Evolutionary conservation across 2,888 invertebrate species (phyloP).

Genomic region (Orthosia gothica): DNA sequence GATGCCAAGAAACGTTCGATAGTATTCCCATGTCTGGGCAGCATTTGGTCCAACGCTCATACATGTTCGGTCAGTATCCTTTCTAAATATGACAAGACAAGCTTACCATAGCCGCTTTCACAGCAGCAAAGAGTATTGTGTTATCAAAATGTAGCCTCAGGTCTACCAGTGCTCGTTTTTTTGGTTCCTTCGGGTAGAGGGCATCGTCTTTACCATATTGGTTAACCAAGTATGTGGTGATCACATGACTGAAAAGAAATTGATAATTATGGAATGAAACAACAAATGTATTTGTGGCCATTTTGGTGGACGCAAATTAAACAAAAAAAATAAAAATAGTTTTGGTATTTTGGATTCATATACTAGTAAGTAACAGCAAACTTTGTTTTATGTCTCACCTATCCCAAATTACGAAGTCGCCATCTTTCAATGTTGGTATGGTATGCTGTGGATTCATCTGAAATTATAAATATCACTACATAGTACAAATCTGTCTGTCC

Average conservation of each 20-base stretch:
- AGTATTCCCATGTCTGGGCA: no score
- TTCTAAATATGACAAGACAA: no score
- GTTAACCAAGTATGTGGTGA: slow-evolving; percentile 91
- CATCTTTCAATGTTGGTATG: slow-evolving; percentile 89
- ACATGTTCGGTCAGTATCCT: no score
- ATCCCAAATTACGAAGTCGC: slow-evolving; percentile 90
- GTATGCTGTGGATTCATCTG: slow-evolving; percentile 90
- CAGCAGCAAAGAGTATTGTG: slow-evolving; percentile 86
- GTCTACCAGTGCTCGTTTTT: slow-evolving; percentile 88
- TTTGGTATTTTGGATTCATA: no score
- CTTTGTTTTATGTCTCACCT: slow-evolving; percentile 75
- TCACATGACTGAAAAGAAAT: slow-evolving; percentile 91
- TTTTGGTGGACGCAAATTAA: no score
- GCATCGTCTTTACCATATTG: slow-evolving; percentile 91
- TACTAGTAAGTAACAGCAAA: no score
- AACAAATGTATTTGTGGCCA: no score
- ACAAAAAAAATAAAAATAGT: no score
- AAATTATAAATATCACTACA: slow-evolving; percentile 65
- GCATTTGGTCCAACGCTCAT: no score
- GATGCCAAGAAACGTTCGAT: no score
- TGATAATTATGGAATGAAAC: no score
- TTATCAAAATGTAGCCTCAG: slow-evolving; percentile 91
- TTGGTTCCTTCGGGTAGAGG: slow-evolving; percentile 90
- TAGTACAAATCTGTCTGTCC: no score
- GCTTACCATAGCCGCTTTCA: slow-evolving; percentile 77